These are phyloP conservation scores for Muscidifurax raptorellus DNA, from an alignment of 1,140 invertebrate species.

Conservation along the genomic window DNA sequence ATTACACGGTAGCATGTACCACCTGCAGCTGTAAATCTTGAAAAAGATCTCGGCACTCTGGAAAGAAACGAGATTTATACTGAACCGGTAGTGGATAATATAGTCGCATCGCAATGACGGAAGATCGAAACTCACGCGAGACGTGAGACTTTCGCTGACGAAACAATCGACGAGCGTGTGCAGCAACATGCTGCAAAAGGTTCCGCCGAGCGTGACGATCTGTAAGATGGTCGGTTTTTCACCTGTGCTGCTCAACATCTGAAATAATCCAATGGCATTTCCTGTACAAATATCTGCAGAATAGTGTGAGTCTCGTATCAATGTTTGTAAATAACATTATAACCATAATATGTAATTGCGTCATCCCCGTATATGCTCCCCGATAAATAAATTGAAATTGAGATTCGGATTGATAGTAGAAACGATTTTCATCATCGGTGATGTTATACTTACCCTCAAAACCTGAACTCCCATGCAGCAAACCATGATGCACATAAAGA, in stretches of 20 bases:
- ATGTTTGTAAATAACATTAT: too few relatives aligned
- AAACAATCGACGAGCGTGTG: slow-evolving; percentile 18
- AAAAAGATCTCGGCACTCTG: not conserved
- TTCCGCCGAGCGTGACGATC: not conserved
- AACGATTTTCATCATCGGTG: too few relatives aligned
- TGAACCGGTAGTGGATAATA: too few relatives aligned
- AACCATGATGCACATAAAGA: slow-evolving; percentile 13
- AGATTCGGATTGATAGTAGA: too few relatives aligned
- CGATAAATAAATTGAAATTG: too few relatives aligned
- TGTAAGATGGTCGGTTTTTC: not conserved
- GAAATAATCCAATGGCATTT: not conserved
- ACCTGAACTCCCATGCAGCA: slow-evolving; percentile 10
- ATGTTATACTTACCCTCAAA: not conserved
- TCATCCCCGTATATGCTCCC: too few relatives aligned
- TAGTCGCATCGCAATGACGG: not conserved
- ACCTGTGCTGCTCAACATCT: not conserved
- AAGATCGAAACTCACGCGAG: not conserved
- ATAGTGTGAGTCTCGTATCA: too few relatives aligned
- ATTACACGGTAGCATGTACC: not conserved
- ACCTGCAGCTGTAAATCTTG: not conserved
- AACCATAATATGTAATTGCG: too few relatives aligned
- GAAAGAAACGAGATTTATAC: not conserved
- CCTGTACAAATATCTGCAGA: too few relatives aligned
- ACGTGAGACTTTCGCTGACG: not conserved
- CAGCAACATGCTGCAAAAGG: not conserved